Conservation (phyloP, 2,888 invertebrate genomes). For the Folsomia candida region DNA sequence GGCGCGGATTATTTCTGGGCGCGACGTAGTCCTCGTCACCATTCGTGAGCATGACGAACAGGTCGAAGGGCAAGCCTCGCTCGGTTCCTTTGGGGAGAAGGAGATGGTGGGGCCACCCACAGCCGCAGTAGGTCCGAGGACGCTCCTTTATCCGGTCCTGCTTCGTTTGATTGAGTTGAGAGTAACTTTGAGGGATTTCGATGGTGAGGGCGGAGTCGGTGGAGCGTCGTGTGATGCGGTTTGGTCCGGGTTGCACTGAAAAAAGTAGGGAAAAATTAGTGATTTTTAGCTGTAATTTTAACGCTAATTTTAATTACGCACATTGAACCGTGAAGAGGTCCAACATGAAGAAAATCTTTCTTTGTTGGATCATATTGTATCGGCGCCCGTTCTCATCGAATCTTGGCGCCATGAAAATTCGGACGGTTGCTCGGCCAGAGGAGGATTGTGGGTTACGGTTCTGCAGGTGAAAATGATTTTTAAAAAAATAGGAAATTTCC, state of each 20-base stretch:
- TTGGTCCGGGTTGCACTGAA: not conserved
- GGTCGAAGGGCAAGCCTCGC: not conserved
- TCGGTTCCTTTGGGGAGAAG: not conserved
- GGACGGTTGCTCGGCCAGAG: slow-evolving; percentile 58
- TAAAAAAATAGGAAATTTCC: no score
- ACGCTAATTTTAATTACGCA: slow-evolving; percentile 55
- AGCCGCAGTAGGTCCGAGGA: not conserved
- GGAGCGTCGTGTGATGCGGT: not conserved
- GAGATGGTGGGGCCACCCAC: no score
- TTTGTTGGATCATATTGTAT: slow-evolving; percentile 60
- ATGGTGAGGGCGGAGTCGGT: not conserved
- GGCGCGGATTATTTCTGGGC: not conserved
- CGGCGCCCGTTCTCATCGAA: slow-evolving; percentile 65
- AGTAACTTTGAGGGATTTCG: not conserved
- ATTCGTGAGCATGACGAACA: not conserved
- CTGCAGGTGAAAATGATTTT: no score
- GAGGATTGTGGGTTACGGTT: not conserved
- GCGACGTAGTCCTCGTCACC: not conserved
- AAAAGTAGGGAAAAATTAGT: not conserved
- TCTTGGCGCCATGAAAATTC: slow-evolving; percentile 69
- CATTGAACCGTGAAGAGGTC: slow-evolving; percentile 67
- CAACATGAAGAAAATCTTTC: slow-evolving; percentile 67
- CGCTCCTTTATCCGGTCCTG: not conserved
- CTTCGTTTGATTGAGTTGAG: not conserved
- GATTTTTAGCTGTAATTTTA: slow-evolving; percentile 36